Evolutionary conservation across 2,888 invertebrate species (phyloP), one percentile per base, ranked within the genome.

Genomic region (Agapostemon virescens): DNA sequence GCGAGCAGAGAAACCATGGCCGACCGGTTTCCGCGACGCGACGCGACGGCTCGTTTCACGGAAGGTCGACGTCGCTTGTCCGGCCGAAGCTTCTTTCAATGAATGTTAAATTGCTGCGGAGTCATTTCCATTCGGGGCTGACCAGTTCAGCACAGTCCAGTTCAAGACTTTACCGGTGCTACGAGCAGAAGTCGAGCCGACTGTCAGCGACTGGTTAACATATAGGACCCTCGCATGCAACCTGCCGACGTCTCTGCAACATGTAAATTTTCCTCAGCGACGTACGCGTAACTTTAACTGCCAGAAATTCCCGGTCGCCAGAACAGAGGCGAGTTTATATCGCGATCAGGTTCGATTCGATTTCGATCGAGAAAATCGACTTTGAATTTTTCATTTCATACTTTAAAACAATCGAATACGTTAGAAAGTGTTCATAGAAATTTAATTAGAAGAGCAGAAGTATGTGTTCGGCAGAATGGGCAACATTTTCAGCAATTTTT

Each of bases 221-320:
- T 81, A 86, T 86, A 80, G 86, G 81, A 49, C 63, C 74, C 61
- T 80, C 79, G 69, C 87, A 86, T 83, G 86, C 86, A 84, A 86
- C 73, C 78, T 69, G 68, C 73, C 75, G 63, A 45, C 66, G 69
- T 76, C 63, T 63, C 79, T 72, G 81, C 77, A 76, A 83, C 86
- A 87, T 86, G 86, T 84, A 86, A 86, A 86, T 86, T 85, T 77
- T 79, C 80, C 73, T 26, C 73, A 68, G n/a, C 74, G 83, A 87
- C 86, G 73, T 73, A 82, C 81, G 83, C 83, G 80, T 87, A 85
- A 86, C 76, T 86, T 79, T 79, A 84, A 85, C 85, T 84, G 85
- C 83, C 84, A 74, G 81, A 38, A 72, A 76, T 49, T 64, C 30
- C 64, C 71, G 70, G 77, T 63, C 77, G 66, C 75, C 69, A 70